A percentile compares a stretch with the other conserved stretches of the same genome.
Evolutionary conservation across 2,113 vertebrate species (phyloP).

Genomic region (Etheostoma spectabile): DNA sequence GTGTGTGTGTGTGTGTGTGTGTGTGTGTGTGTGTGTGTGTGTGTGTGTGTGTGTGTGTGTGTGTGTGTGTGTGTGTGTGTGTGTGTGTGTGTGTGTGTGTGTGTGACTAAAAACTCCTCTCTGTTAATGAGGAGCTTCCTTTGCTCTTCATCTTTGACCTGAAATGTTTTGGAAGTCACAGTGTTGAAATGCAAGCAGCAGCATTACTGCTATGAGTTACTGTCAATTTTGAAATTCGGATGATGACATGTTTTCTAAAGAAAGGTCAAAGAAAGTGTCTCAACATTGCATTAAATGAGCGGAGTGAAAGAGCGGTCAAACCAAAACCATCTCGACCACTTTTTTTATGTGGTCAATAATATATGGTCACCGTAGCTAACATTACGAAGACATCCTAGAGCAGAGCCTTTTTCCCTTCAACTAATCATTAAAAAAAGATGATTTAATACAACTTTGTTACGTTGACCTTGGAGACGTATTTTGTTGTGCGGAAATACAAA

Average conservation of each 20-base stretch:
- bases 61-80: too few species aligned
- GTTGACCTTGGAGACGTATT: background rate
- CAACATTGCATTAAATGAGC: background rate
- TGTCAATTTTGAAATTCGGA: background rate
- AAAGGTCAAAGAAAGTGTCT: constrained; percentile 2
- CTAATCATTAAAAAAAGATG: background rate
- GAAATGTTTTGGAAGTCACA: background rate
- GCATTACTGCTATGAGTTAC: too few species aligned
- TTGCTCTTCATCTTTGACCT: background rate
- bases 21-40: too few species aligned
- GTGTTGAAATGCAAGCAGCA: background rate
- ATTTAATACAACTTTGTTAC: background rate
- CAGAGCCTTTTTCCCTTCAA: background rate
- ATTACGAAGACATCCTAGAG: background rate
- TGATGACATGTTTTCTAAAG: background rate
- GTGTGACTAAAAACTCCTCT: background rate
- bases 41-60: too few species aligned
- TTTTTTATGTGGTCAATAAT: too few species aligned
- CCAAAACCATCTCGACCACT: background rate
- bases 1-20: too few species aligned
- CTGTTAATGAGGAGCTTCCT: background rate
- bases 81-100: too few species aligned
- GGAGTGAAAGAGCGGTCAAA: background rate
- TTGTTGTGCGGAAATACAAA: background rate
- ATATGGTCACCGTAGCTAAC: too few species aligned